Evolutionary conservation across 1,140 invertebrate species (phyloP), one percentile per base, ranked within the genome.

Genomic region (Pectinophora gossypiella): DNA sequence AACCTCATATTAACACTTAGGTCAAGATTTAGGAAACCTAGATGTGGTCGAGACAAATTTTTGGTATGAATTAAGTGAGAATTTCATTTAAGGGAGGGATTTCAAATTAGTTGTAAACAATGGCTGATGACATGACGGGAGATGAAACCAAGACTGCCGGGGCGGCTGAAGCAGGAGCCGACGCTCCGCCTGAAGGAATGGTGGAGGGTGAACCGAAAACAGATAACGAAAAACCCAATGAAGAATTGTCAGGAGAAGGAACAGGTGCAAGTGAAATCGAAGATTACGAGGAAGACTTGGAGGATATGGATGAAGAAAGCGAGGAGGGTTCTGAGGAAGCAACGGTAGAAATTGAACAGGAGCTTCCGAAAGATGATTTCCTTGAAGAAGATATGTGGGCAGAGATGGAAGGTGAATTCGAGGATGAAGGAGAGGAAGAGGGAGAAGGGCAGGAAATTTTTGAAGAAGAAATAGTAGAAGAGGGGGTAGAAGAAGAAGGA

Each of bases 401-500:
- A 40, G 48, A 42, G 22, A 21, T 18, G 13, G 49, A 12, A 35
- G 32, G 19, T 20, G 42, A 48, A 22, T 3, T 21, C 20, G 57
- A 46, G 9, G 48, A 18, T 7, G 64, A 72, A 55, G 48, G 51
- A 27, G 35, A 45, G 2, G 52, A 62, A 48, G 59, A 48, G 9
- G 48, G 35, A 3, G 54, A 63, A 52, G 52, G 59, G 59, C 54
- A 66, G 42, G 51, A 63, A 64, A 23, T 18, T 9, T 60, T 61
- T 38, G 63, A 65, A 42, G 69, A 72, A 60, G 38, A 52, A 55
- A 54, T 67, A 18, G 64, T 60, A 10, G 81, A 84, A 56, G 72
- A 86, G 52, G 50, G 12, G 21, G 78, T 69, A 45, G 64, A 70
- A 0, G 79, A 80, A 56, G 72, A 76, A 45, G 74, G 74, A 18